A percentile compares a stretch with the other conserved stretches of the same genome.
Conservation (phyloP, 1,140 invertebrate species). For the Chrysoperla carnea region DNA sequence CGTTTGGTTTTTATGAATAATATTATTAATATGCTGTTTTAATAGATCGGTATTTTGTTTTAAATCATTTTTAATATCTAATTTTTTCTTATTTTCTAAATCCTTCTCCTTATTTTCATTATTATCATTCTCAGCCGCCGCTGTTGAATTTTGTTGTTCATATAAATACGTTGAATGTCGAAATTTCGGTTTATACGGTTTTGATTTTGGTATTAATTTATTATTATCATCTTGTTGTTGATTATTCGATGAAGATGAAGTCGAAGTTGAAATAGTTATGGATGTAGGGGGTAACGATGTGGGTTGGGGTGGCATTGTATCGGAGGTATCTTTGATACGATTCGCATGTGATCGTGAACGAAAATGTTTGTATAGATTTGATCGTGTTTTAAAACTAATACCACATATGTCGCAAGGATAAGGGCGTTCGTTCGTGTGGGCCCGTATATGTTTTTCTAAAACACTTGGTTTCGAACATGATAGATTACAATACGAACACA, state of each 20-base stretch:
- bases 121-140: neutral
- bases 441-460: slow-evolving; percentile 79
- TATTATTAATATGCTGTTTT: slow-evolving; percentile 15
- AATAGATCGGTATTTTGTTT: slow-evolving; percentile 1
- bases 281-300: slow-evolving; percentile 35
- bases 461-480: slow-evolving; percentile 87
- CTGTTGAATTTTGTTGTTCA: neutral
- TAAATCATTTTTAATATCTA: neutral
- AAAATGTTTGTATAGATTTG: slow-evolving; percentile 84
- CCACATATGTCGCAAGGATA: slow-evolving; percentile 78
- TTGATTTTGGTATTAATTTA: slow-evolving; percentile 9
- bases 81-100: neutral
- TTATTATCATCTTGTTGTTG: slow-evolving; percentile 3
- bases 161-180: slow-evolving; percentile 13
- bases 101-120: neutral
- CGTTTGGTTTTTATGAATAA: slow-evolving; percentile 19
- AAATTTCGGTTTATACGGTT: slow-evolving; percentile 21
- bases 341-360: slow-evolving; percentile 61
- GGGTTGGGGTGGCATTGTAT: slow-evolving; percentile 30
- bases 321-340: slow-evolving; percentile 6
- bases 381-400: slow-evolving; percentile 87
- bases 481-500: slow-evolving; percentile 74
- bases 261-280: slow-evolving; percentile 11
- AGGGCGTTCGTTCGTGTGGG: slow-evolving; percentile 83
- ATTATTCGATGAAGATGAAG: neutral